Evolutionary conservation across 1,140 invertebrate genomes (phyloP).

Genomic region (Zaprionus ornatus): DNA sequence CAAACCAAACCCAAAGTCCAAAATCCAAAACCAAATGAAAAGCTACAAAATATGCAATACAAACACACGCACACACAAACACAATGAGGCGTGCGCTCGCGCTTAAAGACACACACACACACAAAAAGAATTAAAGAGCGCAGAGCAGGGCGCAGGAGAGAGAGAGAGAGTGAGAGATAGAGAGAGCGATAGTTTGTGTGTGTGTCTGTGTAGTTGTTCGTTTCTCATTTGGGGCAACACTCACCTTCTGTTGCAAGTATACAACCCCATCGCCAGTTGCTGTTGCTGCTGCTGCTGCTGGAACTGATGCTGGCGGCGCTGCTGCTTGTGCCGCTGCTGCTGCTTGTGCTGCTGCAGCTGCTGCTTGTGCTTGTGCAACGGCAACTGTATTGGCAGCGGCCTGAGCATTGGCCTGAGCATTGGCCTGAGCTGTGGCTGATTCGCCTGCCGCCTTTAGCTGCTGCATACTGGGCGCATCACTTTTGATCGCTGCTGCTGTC

Average conservation of each 20-base stretch:
- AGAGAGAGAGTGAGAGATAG: not conserved
- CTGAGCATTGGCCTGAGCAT: constrained; percentile 22
- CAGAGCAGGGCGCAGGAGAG: too few species aligned
- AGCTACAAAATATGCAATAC: constrained; percentile 66
- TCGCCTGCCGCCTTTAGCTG: constrained; percentile 84
- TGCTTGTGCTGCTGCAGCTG: constrained; percentile 8
- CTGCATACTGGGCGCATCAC: constrained; percentile 84
- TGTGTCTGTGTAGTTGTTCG: constrained; percentile 1
- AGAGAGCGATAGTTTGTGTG: constrained; percentile 12
- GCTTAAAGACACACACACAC: constrained; percentile 25
- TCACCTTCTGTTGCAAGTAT: constrained; percentile 83
- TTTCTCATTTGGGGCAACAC: constrained; percentile 30
- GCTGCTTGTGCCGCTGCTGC: constrained; percentile 9
- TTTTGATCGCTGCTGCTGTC: constrained; percentile 86
- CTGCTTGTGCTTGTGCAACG: constrained; percentile 5
- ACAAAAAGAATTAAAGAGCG: not conserved
- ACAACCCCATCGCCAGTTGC: constrained; percentile 82
- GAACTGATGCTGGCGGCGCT: constrained; percentile 29
- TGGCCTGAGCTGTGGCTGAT: constrained; percentile 25
- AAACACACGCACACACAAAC: constrained; percentile 31
- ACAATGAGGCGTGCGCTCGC: not conserved
- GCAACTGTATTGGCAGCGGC: constrained; percentile 43
- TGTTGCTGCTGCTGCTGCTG: constrained; percentile 82
- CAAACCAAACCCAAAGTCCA: constrained; percentile 48
- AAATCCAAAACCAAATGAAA: constrained; percentile 62